Conservation (phyloP, 2,888 invertebrate genomes). For the Euzophera pinguis region DNA sequence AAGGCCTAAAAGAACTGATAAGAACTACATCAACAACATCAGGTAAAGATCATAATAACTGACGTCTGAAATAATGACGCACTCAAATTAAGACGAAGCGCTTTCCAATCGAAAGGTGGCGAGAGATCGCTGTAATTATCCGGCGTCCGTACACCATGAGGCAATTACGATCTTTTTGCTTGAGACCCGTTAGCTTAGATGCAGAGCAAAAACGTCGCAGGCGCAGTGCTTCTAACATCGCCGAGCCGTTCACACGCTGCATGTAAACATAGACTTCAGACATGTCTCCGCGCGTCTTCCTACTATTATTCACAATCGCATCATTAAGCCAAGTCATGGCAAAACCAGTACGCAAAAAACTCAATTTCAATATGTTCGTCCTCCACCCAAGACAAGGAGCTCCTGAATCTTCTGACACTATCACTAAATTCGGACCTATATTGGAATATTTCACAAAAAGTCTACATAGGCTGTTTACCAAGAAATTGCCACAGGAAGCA, state of each 20-base stretch:
- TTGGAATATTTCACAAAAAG: slow-evolving; percentile 84
- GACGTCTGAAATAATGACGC: slow-evolving; percentile 50
- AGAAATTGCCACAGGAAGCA: slow-evolving; percentile 79
- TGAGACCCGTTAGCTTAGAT: slow-evolving; percentile 72
- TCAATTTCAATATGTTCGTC: slow-evolving; percentile 72
- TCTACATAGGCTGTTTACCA: slow-evolving; percentile 84
- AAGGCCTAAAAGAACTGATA: slow-evolving; percentile 10
- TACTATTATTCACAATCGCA: slow-evolving; percentile 47
- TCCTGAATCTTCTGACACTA: slow-evolving; percentile 56
- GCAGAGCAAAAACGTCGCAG: slow-evolving; percentile 58
- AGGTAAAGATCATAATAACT: slow-evolving; percentile 34
- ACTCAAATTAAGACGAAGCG: slow-evolving; percentile 63
- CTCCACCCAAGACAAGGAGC: slow-evolving; percentile 55
- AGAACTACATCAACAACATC: slow-evolving; percentile 12
- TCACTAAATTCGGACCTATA: slow-evolving; percentile 83
- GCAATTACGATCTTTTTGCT: slow-evolving; percentile 77
- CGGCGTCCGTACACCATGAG: slow-evolving; percentile 50
- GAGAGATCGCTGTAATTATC: slow-evolving; percentile 70
- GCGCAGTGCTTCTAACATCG: slow-evolving; percentile 57
- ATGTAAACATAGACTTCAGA: slow-evolving; percentile 17
- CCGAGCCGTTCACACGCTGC: slow-evolving; percentile 54
- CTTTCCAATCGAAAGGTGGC: slow-evolving; percentile 78
- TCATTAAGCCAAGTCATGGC: slow-evolving; percentile 45
- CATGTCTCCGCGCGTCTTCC: slow-evolving; percentile 42
- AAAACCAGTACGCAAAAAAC: slow-evolving; percentile 57